phyloP scores from a whole-genome alignment of 2,888 invertebrate species.

The Noctua janthe region DNA sequence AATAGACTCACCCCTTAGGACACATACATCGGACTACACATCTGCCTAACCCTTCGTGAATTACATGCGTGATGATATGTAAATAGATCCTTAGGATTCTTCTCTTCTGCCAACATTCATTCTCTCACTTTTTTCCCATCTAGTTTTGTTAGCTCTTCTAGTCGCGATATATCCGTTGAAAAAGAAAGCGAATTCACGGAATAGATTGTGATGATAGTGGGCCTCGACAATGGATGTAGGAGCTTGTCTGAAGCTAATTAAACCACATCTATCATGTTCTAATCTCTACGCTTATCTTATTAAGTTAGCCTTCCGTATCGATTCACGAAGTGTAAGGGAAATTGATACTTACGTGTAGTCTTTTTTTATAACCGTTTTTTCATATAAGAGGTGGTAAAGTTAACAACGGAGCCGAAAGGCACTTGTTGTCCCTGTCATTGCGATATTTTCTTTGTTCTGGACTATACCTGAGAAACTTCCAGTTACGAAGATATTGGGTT shows the following conservation, averaged over 20 bases:
- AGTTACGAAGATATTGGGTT: too few species aligned
- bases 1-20: too few species aligned
- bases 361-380: too few species aligned
- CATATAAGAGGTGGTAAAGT: too few species aligned
- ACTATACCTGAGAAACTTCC: too few species aligned
- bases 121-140: neutral
- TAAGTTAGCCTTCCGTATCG: neutral
- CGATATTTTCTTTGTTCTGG: too few species aligned
- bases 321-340: neutral
- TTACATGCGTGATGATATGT: neutral
- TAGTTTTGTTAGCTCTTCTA: conserved; percentile 3
- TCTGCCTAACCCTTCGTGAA: too few species aligned
- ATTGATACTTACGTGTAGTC: too few species aligned
- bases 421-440: too few species aligned
- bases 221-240: conserved; percentile 33
- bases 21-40: too few species aligned
- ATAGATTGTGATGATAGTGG: conserved; percentile 56
- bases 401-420: too few species aligned
- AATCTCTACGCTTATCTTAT: conserved; percentile 38
- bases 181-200: conserved; percentile 44
- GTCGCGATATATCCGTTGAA: neutral
- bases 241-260: conserved; percentile 52
- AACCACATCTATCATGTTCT: conserved; percentile 50
- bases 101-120: neutral
- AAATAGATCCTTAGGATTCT: neutral